A percentile compares a stretch with the other conserved stretches of the same genome.
phyloP scores from a whole-genome alignment of 2,797 vertebrate species.

The Poecilia picta region DNA sequence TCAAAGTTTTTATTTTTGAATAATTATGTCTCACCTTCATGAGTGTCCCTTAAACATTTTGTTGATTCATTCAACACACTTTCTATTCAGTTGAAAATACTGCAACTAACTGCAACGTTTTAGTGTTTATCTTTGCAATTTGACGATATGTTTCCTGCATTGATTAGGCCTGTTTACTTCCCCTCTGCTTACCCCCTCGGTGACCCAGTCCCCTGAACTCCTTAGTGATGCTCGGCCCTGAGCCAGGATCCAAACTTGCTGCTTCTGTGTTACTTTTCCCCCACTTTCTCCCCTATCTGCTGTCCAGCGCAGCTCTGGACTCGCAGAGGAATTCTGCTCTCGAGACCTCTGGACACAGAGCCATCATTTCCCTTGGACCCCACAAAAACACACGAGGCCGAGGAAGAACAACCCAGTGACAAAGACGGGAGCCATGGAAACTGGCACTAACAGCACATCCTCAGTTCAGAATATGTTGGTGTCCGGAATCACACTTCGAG shows the following conservation, averaged over 20 bases:
- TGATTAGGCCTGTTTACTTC: slow-evolving; percentile 46
- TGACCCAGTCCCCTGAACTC: slow-evolving; percentile 50
- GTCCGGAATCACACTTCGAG: slow-evolving; percentile 62
- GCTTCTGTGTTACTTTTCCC: slow-evolving; percentile 36
- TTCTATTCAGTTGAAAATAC: neutral
- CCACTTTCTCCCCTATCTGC: slow-evolving; percentile 36
- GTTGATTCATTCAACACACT: neutral
- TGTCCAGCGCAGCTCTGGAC: slow-evolving; percentile 39
- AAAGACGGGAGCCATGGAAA: slow-evolving; percentile 69
- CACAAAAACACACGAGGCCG: slow-evolving; percentile 42
- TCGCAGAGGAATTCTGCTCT: slow-evolving; percentile 58
- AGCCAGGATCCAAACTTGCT: slow-evolving; percentile 56
- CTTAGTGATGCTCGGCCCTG: slow-evolving; percentile 43
- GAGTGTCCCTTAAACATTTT: neutral
- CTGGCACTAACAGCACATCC: slow-evolving; percentile 63
- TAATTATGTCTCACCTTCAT: neutral
- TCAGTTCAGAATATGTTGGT: slow-evolving; percentile 69
- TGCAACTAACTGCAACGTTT: neutral
- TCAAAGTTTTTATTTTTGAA: neutral
- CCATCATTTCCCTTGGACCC: slow-evolving; percentile 71
- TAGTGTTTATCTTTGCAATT: slow-evolving; percentile 5
- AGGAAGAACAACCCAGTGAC: slow-evolving; percentile 68
- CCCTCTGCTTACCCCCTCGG: slow-evolving; percentile 31
- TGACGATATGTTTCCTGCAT: slow-evolving; percentile 26
- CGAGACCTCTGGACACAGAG: slow-evolving; percentile 65